Evolutionary conservation across 2,113 vertebrate species (phyloP), one percentile per base, ranked within the genome.

Genomic region (Pogonocichla stellata): DNA sequence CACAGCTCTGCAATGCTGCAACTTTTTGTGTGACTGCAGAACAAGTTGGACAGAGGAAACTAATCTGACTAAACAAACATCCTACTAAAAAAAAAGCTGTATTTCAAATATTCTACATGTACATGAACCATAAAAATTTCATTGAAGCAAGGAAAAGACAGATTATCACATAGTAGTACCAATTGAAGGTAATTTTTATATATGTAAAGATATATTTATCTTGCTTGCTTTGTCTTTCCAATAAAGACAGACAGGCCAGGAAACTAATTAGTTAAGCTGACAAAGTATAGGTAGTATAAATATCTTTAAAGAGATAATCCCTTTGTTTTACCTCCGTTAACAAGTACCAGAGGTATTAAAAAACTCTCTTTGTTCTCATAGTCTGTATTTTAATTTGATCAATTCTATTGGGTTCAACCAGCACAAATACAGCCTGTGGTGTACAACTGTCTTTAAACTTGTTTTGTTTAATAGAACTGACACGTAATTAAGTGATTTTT

Each of bases 51-150:
- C 5, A 57, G 43, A 75, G 18, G 19, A 91, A 83, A 50, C 5
- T 1, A 1, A 56, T 19, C 28, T 61, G 22, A 69, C 0, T 36
- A 43, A 82, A 18, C 23, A 53, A 33, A 1, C 2, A n/a, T 8
- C 6, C 14, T 3, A 28, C 36, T 33, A 8, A 72, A 87, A 73
- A 54, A 2, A 50, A 12, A 48, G 12, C 22, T 61, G 6, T 25
- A 69, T 23, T 79, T 82, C 48, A 79, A 79, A 43, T 23, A 24
- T 48, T 91, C 53, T 25, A 29, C 10, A 33, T n/a, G 61, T 66
- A 56, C 22, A 25, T 2, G 6, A 88, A n/a, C 19, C 50, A 53
- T 22, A 65, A 22, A 24, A 9, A 19, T 42, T 64, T 53, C 10
- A 75, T 1, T 48, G 9, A 80, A 75, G 17, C 1, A 2, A 25